Conservation (phyloP, 64 coral and sea anemone species). For the Montipora sp. region DNA sequence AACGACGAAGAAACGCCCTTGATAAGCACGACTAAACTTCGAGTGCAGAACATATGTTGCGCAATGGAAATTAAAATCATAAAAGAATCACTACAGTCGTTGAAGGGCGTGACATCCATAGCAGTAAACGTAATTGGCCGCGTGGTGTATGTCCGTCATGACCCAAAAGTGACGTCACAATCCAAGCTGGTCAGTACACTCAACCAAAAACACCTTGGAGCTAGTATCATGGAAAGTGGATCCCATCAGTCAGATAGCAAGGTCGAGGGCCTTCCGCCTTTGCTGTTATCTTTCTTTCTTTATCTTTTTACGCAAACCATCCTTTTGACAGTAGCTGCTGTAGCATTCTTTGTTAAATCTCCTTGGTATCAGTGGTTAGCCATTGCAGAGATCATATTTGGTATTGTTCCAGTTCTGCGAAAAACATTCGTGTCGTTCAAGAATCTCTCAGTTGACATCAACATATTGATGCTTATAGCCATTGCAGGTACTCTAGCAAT, state of each 20-base stretch:
- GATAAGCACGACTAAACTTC: slow-evolving; percentile 81
- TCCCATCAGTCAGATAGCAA: slow-evolving; percentile 53
- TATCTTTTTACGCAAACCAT: slow-evolving; percentile 76
- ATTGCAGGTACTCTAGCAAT: slow-evolving; percentile 85
- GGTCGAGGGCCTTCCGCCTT: slow-evolving; percentile 33
- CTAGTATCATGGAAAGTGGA: slow-evolving; percentile 91
- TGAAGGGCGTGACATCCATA: slow-evolving; percentile 75
- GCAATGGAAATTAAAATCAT: slow-evolving; percentile 84
- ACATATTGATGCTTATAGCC: slow-evolving; percentile 85
- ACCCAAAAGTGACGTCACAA: slow-evolving; percentile 77
- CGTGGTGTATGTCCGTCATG: slow-evolving; percentile 84
- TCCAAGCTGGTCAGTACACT: slow-evolving; percentile 73
- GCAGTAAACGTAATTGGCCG: slow-evolving; percentile 95
- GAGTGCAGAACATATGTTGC: slow-evolving; percentile 98
- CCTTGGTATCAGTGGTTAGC: slow-evolving; percentile 87
- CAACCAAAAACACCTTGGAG: slow-evolving; percentile 89
- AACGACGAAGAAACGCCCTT: background rate
- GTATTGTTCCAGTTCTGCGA: slow-evolving; percentile 74
- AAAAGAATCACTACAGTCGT: slow-evolving; percentile 69
- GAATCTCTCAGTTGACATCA: slow-evolving; percentile 73
- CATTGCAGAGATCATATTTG: slow-evolving; percentile 89
- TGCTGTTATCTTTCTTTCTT: slow-evolving; percentile 45
- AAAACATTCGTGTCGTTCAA: slow-evolving; percentile 66
- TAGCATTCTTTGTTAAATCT: slow-evolving; percentile 42
- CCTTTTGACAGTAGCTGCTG: slow-evolving; percentile 54